These are phyloP conservation scores for Patella pellucida DNA, from an alignment of 2,888 invertebrate species.

Conservation along the genomic window DNA sequence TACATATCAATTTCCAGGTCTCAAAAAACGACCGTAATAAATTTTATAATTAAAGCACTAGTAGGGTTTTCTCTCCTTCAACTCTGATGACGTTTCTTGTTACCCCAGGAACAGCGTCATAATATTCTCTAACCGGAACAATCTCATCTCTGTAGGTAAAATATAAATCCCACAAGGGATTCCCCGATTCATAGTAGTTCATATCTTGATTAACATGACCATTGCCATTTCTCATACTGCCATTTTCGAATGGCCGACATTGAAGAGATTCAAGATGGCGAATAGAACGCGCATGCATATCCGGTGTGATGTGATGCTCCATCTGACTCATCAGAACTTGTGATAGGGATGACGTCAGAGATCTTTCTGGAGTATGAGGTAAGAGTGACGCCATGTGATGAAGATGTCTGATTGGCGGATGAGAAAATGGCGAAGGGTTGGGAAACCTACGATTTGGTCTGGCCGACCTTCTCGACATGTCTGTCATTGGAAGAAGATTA, in stretches of 20 bases:
- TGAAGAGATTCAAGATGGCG: conserved; percentile 8
- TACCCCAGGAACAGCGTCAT: not conserved
- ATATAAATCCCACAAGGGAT: conserved; percentile 1
- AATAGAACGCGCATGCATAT: conserved; percentile 2
- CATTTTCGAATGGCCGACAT: not conserved
- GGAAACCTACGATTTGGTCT: too few species aligned
- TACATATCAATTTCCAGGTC: too few species aligned
- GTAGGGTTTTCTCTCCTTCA: not conserved
- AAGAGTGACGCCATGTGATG: not conserved
- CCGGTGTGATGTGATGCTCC: not conserved
- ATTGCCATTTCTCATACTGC: not conserved
- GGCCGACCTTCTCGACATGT: too few species aligned
- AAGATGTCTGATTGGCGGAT: not conserved
- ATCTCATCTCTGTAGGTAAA: not conserved
- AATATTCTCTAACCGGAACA: conserved; percentile 7
- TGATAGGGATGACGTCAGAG: not conserved
- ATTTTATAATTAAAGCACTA: not conserved
- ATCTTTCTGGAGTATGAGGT: not conserved
- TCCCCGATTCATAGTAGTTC: not conserved
- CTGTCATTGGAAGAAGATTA: too few species aligned
- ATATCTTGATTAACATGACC: not conserved
- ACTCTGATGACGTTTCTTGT: not conserved
- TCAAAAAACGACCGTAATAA: too few species aligned
- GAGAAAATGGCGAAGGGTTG: not conserved
- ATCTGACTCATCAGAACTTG: not conserved